Percentiles rank a stretch among this genome's conserved stretches.
These are phyloP conservation scores for Atethmia centrago DNA, from an alignment of 2,888 invertebrate species.

Conservation along the genomic window DNA sequence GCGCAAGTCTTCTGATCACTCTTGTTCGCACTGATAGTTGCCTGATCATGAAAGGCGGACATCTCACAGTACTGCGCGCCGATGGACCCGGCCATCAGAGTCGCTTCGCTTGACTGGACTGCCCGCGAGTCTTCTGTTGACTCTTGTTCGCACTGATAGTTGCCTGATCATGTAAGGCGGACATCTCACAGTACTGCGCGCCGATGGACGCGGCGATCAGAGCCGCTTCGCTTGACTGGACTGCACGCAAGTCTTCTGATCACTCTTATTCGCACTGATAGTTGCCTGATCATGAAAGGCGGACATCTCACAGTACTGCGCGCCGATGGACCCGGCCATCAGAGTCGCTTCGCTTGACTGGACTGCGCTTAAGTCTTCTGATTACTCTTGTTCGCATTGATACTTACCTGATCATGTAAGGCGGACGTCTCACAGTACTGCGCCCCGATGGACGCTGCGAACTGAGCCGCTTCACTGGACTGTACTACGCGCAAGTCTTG, in stretches of 20 bases:
- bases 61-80: constrained; percentile 96
- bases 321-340: constrained; percentile 92
- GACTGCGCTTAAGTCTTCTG: background rate
- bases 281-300: constrained; percentile 87
- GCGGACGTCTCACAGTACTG: constrained; percentile 96
- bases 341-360: constrained; percentile 90
- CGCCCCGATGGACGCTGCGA: constrained; percentile 95
- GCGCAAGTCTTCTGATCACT: background rate
- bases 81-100: too few relatives aligned
- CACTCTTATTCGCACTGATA: background rate
- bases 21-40: constrained; percentile 65
- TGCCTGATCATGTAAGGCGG: constrained; percentile 80
- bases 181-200: constrained; percentile 95
- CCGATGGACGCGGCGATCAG: too few relatives aligned
- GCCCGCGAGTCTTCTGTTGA: constrained; percentile 80
- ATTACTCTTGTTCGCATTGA: background rate
- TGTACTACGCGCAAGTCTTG: too few relatives aligned
- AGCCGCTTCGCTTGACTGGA: background rate
- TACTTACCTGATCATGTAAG: constrained; percentile 89
- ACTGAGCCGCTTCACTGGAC: background rate
- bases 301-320: constrained; percentile 94
- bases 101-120: constrained; percentile 92
- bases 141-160: too few relatives aligned
- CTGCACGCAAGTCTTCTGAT: background rate
- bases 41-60: constrained; percentile 91